These are phyloP conservation scores for Buphagus erythrorhynchus DNA, from an alignment of 2,797 vertebrate species.

Conservation along the genomic window DNA sequence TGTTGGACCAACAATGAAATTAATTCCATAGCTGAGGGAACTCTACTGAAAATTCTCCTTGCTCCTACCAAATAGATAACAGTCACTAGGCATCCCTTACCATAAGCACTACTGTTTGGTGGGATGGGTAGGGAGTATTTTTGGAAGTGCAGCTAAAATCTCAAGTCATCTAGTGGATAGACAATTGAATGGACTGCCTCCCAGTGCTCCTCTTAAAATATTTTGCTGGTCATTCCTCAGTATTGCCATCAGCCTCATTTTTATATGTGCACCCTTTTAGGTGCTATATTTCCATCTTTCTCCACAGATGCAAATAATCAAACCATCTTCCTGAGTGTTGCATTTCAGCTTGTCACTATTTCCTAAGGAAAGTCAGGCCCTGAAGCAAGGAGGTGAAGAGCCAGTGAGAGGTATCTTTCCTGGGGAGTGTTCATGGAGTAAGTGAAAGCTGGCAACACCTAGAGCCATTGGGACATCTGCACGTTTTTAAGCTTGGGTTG, in stretches of 20 bases:
- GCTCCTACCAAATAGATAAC: not conserved
- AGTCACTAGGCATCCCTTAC: not conserved
- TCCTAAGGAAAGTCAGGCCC: not conserved
- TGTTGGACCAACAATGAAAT: not conserved
- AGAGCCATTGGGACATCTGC: not conserved
- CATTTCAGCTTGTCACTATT: not conserved
- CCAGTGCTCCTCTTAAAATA: not conserved
- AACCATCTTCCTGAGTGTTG: not conserved
- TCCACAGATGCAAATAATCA: not conserved
- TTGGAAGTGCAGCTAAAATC: not conserved
- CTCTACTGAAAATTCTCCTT: not conserved
- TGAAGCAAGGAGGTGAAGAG: not conserved
- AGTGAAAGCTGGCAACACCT: not conserved
- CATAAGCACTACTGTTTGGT: not conserved
- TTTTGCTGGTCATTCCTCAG: not conserved
- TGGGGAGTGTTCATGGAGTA: not conserved
- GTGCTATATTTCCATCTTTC: not conserved
- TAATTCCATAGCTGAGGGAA: not conserved
- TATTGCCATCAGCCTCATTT: not conserved
- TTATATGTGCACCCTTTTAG: not conserved
- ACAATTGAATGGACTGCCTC: too few relatives aligned
- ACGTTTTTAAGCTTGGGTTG: not conserved
- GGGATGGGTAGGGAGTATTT: accelerated
- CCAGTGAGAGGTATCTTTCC: conserved; percentile 32
- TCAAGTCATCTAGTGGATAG: not conserved